Evolutionary conservation across 1,140 invertebrate genomes (phyloP), one percentile per base, ranked within the genome.

Genomic region (Neocloeon triangulifer): DNA sequence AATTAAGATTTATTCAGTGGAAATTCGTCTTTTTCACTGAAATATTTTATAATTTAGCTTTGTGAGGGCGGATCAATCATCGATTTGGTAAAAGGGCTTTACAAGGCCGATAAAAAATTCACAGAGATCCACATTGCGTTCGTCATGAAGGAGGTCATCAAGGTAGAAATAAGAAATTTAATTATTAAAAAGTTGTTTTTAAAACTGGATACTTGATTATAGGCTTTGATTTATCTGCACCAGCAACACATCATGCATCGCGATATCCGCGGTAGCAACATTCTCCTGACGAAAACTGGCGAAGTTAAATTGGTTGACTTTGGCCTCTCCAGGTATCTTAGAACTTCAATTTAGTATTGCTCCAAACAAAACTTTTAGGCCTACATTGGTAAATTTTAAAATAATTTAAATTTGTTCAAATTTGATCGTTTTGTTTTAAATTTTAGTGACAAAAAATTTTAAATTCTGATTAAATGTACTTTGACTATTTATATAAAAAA

Each of bases 211-310:
- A 30, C 37, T 35, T 40, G 16, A 35, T 50, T 56, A 30, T 45
- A 81, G 69, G 82, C 66, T 1, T 47, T 84, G 23, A 55, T 70
- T 5, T 66, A 78, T 47, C 55, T 92, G 12, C 84, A 91, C 47
- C 69, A 81, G 46, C 73, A 85, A 47, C 67, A 81, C 47, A 61
- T 86, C 5, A 70, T 92, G 25, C 82, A 92, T 53, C 64, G 85
- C 26, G 82, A 91, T 50, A 62, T 92, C 20, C 69, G 74, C 40
- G 80, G 76, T 19, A 76, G 66, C 39, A 92, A 89, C 46, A 77
- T 91, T 37, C 50, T 89, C 8, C 50, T 89, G n/a, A 86, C 75
- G 6, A 69, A 66, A 40, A 64, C 76, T 33, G 82, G 81, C 1
- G 68, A 78, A 44, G 62, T 89, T 1, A 89, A 85, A 52, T 48